Conservation (phyloP, 2,888 invertebrate genomes). For the Myopa testacea region DNA sequence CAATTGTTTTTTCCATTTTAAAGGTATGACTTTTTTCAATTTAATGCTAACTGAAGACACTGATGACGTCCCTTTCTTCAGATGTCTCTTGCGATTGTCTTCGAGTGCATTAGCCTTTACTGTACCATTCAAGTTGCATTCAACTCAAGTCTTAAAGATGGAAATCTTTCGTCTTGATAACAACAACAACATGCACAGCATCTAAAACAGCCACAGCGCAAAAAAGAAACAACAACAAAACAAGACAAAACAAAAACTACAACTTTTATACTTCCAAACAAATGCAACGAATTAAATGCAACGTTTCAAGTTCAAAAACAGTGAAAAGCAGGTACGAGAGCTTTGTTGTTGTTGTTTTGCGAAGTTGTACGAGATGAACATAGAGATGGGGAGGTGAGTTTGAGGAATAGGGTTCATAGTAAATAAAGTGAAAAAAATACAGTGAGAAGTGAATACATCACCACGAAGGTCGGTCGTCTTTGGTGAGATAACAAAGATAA, state of each 20-base stretch:
- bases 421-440: too few species aligned
- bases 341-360: too few species aligned
- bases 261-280: constrained; percentile 1
- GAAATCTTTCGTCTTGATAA: background rate
- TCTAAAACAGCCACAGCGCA: too few species aligned
- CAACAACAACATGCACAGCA: too few species aligned
- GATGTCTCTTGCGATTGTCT: background rate
- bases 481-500: too few species aligned
- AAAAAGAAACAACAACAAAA: too few species aligned
- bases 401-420: too few species aligned
- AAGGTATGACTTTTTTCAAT: background rate
- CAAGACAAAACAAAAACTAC: background rate
- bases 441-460: too few species aligned
- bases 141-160: constrained; percentile 22
- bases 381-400: too few species aligned
- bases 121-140: constrained; percentile 18
- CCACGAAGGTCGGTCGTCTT: too few species aligned
- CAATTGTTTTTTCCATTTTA: constrained; percentile 17
- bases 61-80: background rate
- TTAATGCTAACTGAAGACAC: background rate
- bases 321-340: background rate
- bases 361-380: too few species aligned
- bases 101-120: constrained; percentile 17
- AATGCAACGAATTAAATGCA: background rate
- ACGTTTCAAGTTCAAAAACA: constrained; percentile 17